phyloP scores from a whole-genome alignment of 2,113 vertebrate genomes.

The Cyanoramphus novaezelandiae region DNA sequence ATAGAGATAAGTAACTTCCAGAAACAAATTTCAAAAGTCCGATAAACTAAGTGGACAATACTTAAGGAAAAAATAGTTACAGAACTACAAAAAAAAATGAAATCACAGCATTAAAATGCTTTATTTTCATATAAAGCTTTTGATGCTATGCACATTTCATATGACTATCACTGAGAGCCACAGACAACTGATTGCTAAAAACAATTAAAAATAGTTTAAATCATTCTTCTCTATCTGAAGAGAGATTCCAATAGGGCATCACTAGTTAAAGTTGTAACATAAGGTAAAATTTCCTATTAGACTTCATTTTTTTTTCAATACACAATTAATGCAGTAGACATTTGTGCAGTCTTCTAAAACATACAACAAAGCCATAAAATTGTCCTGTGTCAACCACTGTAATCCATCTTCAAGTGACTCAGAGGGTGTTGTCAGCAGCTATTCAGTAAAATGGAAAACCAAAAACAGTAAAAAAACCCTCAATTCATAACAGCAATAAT shows the following conservation, averaged over 20 bases:
- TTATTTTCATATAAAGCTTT: neutral
- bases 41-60: neutral
- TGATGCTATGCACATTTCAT: neutral
- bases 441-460: constrained; percentile 59
- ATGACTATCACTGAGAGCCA: neutral
- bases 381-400: neutral
- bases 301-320: neutral
- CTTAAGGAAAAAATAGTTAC: neutral
- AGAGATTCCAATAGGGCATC: neutral
- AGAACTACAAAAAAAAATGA: neutral
- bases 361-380: neutral
- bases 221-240: neutral
- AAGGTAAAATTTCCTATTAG: neutral
- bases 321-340: neutral
- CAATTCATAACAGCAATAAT: constrained; percentile 55
- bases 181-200: neutral
- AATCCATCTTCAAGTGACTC: constrained; percentile 12
- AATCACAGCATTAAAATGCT: neutral
- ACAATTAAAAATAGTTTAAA: neutral
- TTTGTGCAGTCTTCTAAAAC: neutral
- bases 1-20: constrained; percentile 12
- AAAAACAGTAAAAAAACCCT: constrained; percentile 42
- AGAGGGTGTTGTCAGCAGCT: constrained; percentile 12
- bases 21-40: constrained; percentile 14
- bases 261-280: neutral